Base-by-base conservation (phyloP, 2,888 invertebrate species). In the Caenorhabditis panamensis region DNA sequence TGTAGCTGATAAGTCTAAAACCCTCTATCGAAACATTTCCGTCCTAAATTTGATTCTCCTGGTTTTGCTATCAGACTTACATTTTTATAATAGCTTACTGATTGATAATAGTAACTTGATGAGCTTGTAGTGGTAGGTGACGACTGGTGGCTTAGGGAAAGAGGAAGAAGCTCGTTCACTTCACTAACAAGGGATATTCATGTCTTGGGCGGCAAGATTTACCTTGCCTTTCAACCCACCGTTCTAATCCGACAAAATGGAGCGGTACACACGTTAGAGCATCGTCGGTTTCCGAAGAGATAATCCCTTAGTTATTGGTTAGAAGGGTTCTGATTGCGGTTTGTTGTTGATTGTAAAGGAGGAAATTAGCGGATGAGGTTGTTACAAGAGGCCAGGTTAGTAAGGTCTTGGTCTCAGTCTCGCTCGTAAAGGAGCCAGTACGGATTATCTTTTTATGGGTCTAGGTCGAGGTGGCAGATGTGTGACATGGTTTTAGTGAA, bases 231-330 rank as follows among this genome's bases (percentile, higher is more conserved):
- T 73, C 72, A 73, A 64, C 56, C 56, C 59, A 28, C 64, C 66
- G 73, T 73, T 73, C 73, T 73, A 73, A 73, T 73, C 73, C 66
- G 51, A 59, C 49, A 66, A 47, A 73, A 73, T 73, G 72, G 63
- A 63, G 62, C 62, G 63, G 63, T 63, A 63, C 58, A 58, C 64
- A 72, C 49, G 49, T 44, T 20, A 18, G 59, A 73, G 66, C 64
- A 51, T 64, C 59, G 37, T 36, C 37, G 73, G 64, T 73, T 66
- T 73, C 56, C 44, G 20, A 63, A 66, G 63, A 73, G 73, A 58
- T 73, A 73, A 73, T 73, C 73, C 73, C 24, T 73, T 73, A 53
- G 73, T 73, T 66, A 66, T 66, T 59, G 47, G 51, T 16, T n/a
- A n/a, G n/a, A 59, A 22, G 24, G 59, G 59, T 59, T 59, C 41